Percentiles rank a stretch among this genome's conserved stretches.
Evolutionary conservation across 2,797 vertebrate genomes (phyloP).

Genomic region (Oreortyx pictus): DNA sequence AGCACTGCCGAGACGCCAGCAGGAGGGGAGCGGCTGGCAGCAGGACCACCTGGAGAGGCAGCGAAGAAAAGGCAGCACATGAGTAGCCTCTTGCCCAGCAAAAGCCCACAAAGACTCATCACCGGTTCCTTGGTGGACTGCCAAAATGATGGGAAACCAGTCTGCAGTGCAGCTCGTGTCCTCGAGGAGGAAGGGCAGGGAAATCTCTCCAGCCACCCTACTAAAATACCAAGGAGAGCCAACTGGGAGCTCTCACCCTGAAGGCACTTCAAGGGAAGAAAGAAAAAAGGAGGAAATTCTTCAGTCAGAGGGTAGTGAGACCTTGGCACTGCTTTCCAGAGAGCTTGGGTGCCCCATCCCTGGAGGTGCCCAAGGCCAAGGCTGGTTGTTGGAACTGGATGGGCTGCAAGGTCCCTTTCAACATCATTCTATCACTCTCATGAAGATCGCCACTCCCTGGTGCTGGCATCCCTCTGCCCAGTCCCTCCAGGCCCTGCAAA

Average conservation of each 20-base stretch:
- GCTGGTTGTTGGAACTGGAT: not conserved
- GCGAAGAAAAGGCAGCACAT: not conserved
- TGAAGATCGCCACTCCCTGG: rapidly evolving
- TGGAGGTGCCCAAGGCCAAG: no score
- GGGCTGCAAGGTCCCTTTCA: not conserved
- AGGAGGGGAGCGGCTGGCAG: not conserved
- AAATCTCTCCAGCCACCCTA: not conserved
- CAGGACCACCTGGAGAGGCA: not conserved
- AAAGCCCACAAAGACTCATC: not conserved
- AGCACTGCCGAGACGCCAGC: not conserved
- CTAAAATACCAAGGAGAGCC: not conserved
- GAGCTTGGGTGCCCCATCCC: no score
- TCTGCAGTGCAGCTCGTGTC: rapidly evolving
- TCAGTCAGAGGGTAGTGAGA: not conserved
- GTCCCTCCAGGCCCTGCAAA: not conserved
- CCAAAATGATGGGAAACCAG: rapidly evolving
- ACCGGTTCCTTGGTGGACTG: rapidly evolving
- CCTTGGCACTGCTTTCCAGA: no score
- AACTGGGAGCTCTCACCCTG: rapidly evolving
- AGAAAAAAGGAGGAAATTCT: not conserved
- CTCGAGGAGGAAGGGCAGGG: not conserved
- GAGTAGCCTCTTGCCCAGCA: not conserved
- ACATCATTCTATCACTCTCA: not conserved
- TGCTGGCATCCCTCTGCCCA: not conserved
- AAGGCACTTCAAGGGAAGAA: not conserved